Percentiles rank a stretch among this genome's conserved stretches.
phyloP scores from a whole-genome alignment of 2,797 vertebrate species.

The Threskiornis aethiopicus region DNA sequence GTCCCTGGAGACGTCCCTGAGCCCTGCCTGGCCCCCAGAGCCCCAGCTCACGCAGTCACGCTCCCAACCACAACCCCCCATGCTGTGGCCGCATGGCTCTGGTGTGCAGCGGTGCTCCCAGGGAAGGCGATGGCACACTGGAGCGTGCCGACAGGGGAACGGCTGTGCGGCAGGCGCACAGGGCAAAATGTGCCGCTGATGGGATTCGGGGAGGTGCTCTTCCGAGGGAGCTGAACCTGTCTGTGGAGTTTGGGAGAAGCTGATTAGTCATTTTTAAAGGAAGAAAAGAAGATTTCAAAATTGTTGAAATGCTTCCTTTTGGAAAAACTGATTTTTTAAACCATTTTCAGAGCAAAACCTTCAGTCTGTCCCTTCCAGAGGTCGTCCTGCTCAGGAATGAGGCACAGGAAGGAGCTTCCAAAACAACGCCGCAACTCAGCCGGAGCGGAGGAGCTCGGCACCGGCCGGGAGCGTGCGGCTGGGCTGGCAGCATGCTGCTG shows the following conservation, averaged over 20 bases:
- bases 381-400: constrained; percentile 31
- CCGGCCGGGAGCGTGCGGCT: accelerated
- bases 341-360: not conserved
- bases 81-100: accelerated
- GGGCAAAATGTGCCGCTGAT: not conserved
- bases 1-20: not conserved
- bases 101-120: accelerated
- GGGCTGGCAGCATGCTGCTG: not conserved
- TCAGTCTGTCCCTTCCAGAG: not conserved
- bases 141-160: accelerated
- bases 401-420: constrained; percentile 63
- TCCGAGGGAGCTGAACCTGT: not conserved
- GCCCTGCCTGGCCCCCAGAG: accelerated
- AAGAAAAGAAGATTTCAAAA: not conserved
- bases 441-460: not conserved
- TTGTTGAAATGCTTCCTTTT: not conserved
- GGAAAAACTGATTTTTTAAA: not conserved
- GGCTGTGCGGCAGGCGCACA: accelerated
- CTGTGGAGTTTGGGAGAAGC: not conserved
- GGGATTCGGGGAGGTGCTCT: not conserved
- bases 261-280: not conserved
- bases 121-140: accelerated
- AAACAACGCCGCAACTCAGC: not conserved
- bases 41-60: accelerated
- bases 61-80: accelerated